Percentiles rank a stretch among this genome's conserved stretches.
Evolutionary conservation across 1,140 invertebrate species (phyloP).

Genomic region (Listronotus bonariensis): DNA sequence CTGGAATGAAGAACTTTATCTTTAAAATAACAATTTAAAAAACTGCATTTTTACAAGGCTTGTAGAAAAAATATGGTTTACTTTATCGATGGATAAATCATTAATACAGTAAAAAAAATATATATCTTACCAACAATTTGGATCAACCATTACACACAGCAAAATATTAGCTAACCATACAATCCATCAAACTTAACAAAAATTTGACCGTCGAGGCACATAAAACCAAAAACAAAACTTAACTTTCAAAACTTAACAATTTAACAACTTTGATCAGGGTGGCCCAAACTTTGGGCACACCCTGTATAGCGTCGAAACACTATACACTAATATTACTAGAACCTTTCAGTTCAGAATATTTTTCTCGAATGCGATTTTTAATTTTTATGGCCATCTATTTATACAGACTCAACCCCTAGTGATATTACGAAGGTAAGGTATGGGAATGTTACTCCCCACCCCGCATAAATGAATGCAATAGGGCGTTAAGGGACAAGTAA

Average conservation of each 20-base stretch:
- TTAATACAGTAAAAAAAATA: too few species aligned
- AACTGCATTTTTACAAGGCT: too few species aligned
- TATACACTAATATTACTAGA: background rate
- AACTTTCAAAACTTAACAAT: constrained; percentile 25
- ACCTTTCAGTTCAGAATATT: background rate
- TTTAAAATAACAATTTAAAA: too few species aligned
- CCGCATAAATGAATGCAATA: constrained; percentile 19
- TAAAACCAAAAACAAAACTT: constrained; percentile 40
- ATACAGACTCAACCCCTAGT: constrained; percentile 28
- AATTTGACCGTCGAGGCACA: constrained; percentile 8
- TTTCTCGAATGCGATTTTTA: constrained; percentile 17
- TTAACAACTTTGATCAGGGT: constrained; percentile 8
- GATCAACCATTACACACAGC: too few species aligned
- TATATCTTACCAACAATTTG: too few species aligned
- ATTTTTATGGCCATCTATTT: constrained; percentile 3
- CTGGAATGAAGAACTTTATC: too few species aligned
- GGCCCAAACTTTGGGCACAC: constrained; percentile 2
- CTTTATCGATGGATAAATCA: too few species aligned
- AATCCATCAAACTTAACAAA: constrained; percentile 27
- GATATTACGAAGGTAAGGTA: constrained; percentile 14
- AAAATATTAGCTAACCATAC: background rate
- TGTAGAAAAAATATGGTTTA: too few species aligned
- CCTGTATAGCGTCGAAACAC: background rate
- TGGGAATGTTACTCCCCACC: constrained; percentile 29
- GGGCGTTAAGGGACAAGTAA: constrained; percentile 4